phyloP scores from a whole-genome alignment of 2,888 invertebrate species.

The Polylopha cassiicola region DNA sequence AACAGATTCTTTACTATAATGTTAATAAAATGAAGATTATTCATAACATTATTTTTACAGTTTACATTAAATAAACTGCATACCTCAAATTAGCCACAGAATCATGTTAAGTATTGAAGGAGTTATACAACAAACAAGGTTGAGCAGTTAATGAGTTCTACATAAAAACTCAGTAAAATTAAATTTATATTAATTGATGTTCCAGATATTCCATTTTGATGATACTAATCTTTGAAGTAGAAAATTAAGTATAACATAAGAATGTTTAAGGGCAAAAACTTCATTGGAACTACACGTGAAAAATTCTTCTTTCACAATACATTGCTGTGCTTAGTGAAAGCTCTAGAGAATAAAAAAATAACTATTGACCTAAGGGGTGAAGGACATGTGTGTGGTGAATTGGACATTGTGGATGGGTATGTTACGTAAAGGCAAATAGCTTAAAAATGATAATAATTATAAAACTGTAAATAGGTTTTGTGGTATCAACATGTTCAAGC shows the following conservation, averaged over 20 bases:
- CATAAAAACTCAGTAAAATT: too few species aligned
- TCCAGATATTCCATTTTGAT: too few species aligned
- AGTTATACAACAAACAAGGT: too few species aligned
- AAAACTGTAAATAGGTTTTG: slow-evolving; percentile 1
- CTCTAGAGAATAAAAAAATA: slow-evolving; percentile 77
- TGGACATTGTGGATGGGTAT: slow-evolving; percentile 81
- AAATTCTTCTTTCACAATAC: slow-evolving; percentile 76
- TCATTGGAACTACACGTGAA: slow-evolving; percentile 58
- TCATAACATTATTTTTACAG: too few species aligned
- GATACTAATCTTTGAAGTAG: too few species aligned
- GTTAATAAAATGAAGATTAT: too few species aligned
- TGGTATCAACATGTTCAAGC: background rate
- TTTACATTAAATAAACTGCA: too few species aligned
- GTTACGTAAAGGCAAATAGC: slow-evolving; percentile 27
- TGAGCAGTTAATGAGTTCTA: too few species aligned
- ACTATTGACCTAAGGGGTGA: slow-evolving; percentile 83
- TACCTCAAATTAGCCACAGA: too few species aligned
- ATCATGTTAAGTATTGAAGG: too few species aligned
- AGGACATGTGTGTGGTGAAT: slow-evolving; percentile 77
- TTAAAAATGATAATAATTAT: slow-evolving; percentile 1
- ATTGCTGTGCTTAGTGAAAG: slow-evolving; percentile 79
- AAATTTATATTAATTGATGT: slow-evolving; percentile 17
- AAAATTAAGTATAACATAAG: too few species aligned
- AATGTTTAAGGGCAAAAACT: slow-evolving; percentile 31
- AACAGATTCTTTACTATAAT: too few species aligned